phyloP scores from a whole-genome alignment of 64 coral and sea anemone genomes.

The Montipora cactus region DNA sequence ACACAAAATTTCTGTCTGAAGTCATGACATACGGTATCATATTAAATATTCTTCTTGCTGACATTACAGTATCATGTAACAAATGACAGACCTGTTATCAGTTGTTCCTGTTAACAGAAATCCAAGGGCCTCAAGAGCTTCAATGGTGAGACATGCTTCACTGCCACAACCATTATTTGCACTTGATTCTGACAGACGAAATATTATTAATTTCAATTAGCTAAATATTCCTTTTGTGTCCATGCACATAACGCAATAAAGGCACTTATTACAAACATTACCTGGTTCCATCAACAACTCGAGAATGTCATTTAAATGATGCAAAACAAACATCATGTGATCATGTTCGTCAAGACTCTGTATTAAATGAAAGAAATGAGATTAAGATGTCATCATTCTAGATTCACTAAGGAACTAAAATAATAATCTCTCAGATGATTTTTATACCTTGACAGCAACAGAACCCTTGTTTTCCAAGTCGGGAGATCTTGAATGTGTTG shows the following conservation, averaged over 20 bases:
- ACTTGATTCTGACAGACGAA: slow-evolving; percentile 77
- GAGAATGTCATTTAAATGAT: slow-evolving; percentile 98
- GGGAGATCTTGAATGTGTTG: slow-evolving; percentile 93
- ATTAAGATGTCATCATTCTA: background rate
- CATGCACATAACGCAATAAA: background rate
- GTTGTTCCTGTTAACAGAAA: slow-evolving; percentile 84
- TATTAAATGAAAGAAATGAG: background rate
- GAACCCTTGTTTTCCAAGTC: slow-evolving; percentile 95
- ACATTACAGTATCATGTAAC: too few species aligned
- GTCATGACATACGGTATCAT: too few species aligned
- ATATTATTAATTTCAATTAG: background rate
- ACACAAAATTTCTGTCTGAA: too few species aligned
- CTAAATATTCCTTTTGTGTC: background rate
- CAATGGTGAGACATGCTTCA: slow-evolving; percentile 86
- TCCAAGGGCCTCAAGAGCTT: slow-evolving; percentile 95
- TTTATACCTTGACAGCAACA: slow-evolving; percentile 88
- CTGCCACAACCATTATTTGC: slow-evolving; percentile 55
- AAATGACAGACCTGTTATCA: slow-evolving; percentile 79
- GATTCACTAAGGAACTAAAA: background rate
- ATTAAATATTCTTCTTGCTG: too few species aligned
- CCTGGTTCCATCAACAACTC: slow-evolving; percentile 96
- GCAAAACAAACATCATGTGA: slow-evolving; percentile 98
- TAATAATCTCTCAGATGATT: background rate
- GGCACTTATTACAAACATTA: background rate
- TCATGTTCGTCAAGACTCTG: slow-evolving; percentile 99